Evolutionary conservation across 53 echinoderm and acorn worm species (phyloP).

Genomic region (Astropecten irregularis): DNA sequence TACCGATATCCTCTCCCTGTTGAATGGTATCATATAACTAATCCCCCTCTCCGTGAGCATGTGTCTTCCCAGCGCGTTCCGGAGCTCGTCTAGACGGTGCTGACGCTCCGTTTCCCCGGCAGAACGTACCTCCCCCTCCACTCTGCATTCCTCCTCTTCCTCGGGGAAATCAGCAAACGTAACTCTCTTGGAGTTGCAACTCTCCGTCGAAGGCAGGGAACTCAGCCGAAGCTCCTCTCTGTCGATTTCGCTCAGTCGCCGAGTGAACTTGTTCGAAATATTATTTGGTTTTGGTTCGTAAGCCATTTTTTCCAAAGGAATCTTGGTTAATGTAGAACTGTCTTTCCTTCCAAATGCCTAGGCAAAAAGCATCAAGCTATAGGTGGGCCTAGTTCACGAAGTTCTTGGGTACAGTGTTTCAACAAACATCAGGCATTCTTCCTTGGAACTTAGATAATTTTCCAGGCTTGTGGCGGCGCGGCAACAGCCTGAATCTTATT

Average conservation of each 20-base stretch:
- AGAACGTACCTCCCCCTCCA: neutral
- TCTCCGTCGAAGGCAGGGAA: neutral
- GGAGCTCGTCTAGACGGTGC: conserved; percentile 9
- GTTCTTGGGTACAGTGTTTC: too few relatives aligned
- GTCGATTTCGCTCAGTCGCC: conserved; percentile 3
- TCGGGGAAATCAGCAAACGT: conserved; percentile 7
- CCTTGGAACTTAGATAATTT: too few relatives aligned
- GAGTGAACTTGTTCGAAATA: conserved; percentile 21
- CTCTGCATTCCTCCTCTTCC: neutral
- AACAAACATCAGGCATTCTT: too few relatives aligned
- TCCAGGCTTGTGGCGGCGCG: too few relatives aligned
- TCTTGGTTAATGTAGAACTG: too few relatives aligned
- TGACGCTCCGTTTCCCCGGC: neutral
- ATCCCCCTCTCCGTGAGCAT: conserved; percentile 16
- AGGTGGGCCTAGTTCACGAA: too few relatives aligned
- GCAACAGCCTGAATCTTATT: too few relatives aligned
- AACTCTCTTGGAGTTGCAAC: conserved; percentile 16
- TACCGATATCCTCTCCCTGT: conserved; percentile 36
- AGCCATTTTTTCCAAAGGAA: neutral
- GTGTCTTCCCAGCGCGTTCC: conserved; percentile 24
- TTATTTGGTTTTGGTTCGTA: conserved; percentile 19
- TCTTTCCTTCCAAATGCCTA: too few relatives aligned
- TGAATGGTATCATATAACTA: conserved; percentile 33
- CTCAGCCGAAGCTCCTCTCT: neutral
- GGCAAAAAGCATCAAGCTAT: too few relatives aligned